Evolutionary conservation across 2,888 invertebrate genomes (phyloP).

Genomic region (Erpobdella octoculata): DNA sequence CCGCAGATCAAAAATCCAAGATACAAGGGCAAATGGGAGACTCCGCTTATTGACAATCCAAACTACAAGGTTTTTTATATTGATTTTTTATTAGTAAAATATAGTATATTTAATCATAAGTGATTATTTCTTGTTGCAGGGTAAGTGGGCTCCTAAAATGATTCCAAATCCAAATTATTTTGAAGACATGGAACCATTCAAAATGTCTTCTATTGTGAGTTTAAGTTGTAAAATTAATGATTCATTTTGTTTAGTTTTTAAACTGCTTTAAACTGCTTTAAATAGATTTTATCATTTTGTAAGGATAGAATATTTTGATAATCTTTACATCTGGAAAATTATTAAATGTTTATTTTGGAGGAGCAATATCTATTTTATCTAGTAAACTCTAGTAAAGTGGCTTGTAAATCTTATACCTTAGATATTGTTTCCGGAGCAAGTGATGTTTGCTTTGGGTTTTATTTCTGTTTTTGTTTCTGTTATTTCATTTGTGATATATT

Average conservation of each 20-base stretch:
- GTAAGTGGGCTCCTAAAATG: constrained; percentile 60
- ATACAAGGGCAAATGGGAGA: constrained; percentile 89
- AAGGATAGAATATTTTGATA: no score
- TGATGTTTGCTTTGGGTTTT: no score
- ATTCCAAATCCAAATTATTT: constrained; percentile 88
- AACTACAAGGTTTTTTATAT: constrained; percentile 53
- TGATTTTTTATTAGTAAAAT: constrained; percentile 10
- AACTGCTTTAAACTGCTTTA: background rate
- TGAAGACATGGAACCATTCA: constrained; percentile 72
- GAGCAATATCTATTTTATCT: no score
- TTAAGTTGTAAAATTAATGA: background rate
- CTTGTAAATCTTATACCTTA: no score
- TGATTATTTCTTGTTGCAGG: constrained; percentile 42
- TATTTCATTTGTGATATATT: no score
- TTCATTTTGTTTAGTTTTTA: background rate
- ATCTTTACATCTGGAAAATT: no score
- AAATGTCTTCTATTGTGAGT: constrained; percentile 38
- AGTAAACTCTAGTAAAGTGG: no score
- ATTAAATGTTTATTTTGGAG: no score
- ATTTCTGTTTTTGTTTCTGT: no score
- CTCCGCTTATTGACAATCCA: constrained; percentile 59
- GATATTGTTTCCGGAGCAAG: no score
- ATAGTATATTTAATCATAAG: background rate
- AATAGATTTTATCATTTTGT: no score
- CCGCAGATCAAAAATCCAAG: constrained; percentile 80